These are phyloP conservation scores for Cataglyphis hispanica DNA, from an alignment of 1,140 invertebrate genomes.

Conservation along the genomic window DNA sequence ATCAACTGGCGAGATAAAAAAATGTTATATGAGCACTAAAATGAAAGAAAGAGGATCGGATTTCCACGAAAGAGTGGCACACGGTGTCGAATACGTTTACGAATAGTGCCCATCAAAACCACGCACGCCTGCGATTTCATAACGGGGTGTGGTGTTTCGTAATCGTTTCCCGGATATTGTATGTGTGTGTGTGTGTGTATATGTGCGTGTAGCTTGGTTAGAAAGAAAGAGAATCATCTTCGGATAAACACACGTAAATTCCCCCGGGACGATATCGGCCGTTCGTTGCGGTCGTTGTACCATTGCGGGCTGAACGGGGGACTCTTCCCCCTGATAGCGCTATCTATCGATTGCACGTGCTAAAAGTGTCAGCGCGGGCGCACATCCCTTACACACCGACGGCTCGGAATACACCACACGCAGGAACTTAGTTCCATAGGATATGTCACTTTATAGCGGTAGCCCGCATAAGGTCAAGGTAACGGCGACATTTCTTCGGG, in stretches of 20 bases:
- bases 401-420: slow-evolving; percentile 20
- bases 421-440: background rate
- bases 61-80: background rate
- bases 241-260: slow-evolving; percentile 46
- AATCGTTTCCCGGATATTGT: slow-evolving; percentile 12
- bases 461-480: slow-evolving; percentile 72
- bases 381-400: slow-evolving; percentile 25
- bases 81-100: background rate
- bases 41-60: background rate
- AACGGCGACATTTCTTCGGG: slow-evolving; percentile 74
- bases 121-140: slow-evolving; percentile 35
- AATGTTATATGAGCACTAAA: background rate
- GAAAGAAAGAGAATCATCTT: slow-evolving; percentile 1
- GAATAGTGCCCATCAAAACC: background rate
- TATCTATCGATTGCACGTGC: slow-evolving; percentile 79
- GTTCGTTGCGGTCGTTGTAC: slow-evolving; percentile 43
- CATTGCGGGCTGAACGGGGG: background rate
- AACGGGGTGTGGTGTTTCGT: slow-evolving; percentile 29
- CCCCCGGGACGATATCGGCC: slow-evolving; percentile 39
- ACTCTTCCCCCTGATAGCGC: slow-evolving; percentile 31
- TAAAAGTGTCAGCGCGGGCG: slow-evolving; percentile 77
- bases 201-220: background rate
- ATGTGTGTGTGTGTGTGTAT: background rate
- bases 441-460: slow-evolving; percentile 73
- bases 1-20: slow-evolving; percentile 5